Evolutionary conservation across 2,113 vertebrate species (phyloP).

Genomic region (Solenodon paradoxus): DNA sequence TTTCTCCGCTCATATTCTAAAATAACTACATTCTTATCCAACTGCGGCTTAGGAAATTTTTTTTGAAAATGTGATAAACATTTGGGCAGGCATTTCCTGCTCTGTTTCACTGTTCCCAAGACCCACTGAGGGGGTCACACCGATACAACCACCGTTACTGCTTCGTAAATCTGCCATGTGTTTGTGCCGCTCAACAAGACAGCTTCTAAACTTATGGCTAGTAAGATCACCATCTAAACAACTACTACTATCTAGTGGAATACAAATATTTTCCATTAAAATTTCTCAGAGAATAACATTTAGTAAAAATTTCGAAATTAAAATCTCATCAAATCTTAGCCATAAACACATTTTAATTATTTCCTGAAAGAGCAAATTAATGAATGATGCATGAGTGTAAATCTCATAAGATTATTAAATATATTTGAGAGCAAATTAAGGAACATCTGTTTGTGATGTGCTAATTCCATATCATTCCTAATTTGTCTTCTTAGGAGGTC

Average conservation of each 20-base stretch:
- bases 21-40: neutral
- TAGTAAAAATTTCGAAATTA: slow-evolving; percentile 18
- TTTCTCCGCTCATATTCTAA: neutral
- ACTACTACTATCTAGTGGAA: neutral
- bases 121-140: neutral
- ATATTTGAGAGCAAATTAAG: neutral
- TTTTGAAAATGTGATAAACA: neutral
- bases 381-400: neutral
- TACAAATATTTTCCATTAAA: neutral
- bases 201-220: neutral
- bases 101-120: neutral
- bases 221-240: neutral
- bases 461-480: neutral
- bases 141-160: neutral
- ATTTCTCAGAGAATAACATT: neutral
- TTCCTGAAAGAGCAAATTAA: slow-evolving; percentile 25
- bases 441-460: neutral
- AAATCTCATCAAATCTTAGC: neutral
- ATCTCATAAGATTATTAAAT: neutral
- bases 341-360: slow-evolving; percentile 2
- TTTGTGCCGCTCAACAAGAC: neutral
- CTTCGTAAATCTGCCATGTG: neutral
- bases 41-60: neutral
- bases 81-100: neutral
- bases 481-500: neutral